Percentiles rank a stretch among this genome's conserved stretches.
Conservation (phyloP, 2,113 vertebrate genomes). For the Marcusenius ussheri region DNA sequence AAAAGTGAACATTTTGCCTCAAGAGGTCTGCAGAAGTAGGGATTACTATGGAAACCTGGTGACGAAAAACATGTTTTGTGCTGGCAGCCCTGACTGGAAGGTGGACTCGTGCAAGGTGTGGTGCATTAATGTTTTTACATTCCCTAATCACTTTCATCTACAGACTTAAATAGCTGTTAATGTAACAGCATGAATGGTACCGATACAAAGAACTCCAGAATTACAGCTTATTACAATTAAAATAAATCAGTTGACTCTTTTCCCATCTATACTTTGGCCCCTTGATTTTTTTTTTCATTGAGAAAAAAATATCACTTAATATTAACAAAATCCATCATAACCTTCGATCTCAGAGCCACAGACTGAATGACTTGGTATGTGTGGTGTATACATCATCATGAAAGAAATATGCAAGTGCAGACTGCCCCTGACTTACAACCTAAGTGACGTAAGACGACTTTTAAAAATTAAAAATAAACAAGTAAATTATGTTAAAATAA, state of each 20-base stretch:
- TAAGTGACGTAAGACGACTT: neutral
- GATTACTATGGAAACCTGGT: constrained; percentile 54
- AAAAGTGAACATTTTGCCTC: constrained; percentile 63
- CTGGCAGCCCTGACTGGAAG: constrained; percentile 67
- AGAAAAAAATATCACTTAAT: neutral
- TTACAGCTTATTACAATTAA: neutral
- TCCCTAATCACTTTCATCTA: neutral
- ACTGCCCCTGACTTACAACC: neutral
- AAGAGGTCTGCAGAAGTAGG: constrained; percentile 49
- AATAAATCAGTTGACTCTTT: neutral
- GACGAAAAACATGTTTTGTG: constrained; percentile 83
- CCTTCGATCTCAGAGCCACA: neutral
- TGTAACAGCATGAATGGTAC: neutral
- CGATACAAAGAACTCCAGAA: neutral
- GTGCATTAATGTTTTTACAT: neutral
- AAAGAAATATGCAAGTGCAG: neutral
- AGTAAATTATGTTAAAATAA: neutral
- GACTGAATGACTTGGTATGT: neutral
- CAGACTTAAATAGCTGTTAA: neutral
- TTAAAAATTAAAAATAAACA: neutral
- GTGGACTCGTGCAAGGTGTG: constrained; percentile 78
- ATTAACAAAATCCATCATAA: neutral
- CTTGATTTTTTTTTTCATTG: neutral
- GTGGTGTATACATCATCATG: neutral
- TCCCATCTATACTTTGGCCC: neutral